Evolutionary conservation across 2,113 vertebrate species (phyloP), one percentile per base, ranked within the genome.

Genomic region (Nibea albiflora): DNA sequence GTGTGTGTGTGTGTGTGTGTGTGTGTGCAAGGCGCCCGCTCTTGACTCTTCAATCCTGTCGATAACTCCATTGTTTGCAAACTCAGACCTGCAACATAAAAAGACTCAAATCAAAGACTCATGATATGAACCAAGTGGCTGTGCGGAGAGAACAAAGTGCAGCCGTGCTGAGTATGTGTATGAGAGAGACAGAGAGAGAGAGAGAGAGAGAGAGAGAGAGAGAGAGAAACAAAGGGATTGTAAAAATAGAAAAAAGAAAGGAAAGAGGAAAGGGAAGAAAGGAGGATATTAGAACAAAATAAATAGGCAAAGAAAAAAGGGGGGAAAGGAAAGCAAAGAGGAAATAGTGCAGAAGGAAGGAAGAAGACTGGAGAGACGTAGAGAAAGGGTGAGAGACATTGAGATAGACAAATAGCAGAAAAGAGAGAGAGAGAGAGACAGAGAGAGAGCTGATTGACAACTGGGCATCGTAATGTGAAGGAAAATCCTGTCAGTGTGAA

Each of bases 401-500:
- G 50, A 84, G 46, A 53, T 7, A 35, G 31, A 35, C 31, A 35
- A 35, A 35, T 7, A 35, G 7, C 31, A 35, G 54, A 75, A 24
- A 58, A 19, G 35, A 61, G 14, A 49, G 26, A 60, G 58, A 20
- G 26, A 46, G 65, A 72, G 49, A 72, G 56, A 79, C 76, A 64
- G 60, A 42, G 47, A 89, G 31, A 35, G 31, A 35, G 31, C 1
- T 35, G 78, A 86, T 67, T 73, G 75, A 85, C 82, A 87, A 83
- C 66, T 73, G 77, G 84, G 74, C 26, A 62, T 85, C 60, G 28
- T 80, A 80, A 86, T 85, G 72, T 84, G 63, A 80, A 78, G 35
- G 82, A 75, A 91, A 91, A 90, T 86, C 89, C 89, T 74, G 71
- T 74, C 61, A 8, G 83, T 35, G 68, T 87, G 88, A 91, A 91